A percentile compares a stretch with the other conserved stretches of the same genome.
These are phyloP conservation scores for Magallana nippona DNA, from an alignment of 2,888 invertebrate species.

Conservation along the genomic window DNA sequence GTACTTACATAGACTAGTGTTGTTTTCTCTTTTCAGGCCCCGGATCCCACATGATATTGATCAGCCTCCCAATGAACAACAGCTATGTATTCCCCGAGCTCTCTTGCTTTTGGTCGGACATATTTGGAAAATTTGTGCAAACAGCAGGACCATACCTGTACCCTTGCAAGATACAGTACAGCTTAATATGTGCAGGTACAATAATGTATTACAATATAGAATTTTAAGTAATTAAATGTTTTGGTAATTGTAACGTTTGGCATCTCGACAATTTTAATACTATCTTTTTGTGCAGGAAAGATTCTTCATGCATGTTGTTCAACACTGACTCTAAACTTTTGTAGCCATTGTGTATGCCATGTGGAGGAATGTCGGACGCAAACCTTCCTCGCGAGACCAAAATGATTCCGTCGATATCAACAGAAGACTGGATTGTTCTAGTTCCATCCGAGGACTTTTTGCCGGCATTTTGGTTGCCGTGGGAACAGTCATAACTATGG, in stretches of 20 bases:
- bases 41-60: background rate
- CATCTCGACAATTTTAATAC: no score
- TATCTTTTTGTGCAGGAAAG: no score
- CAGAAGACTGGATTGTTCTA: conserved; percentile 35
- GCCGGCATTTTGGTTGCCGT: conserved; percentile 58
- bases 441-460: conserved; percentile 39
- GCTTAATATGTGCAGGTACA: conserved; percentile 91
- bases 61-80: conserved; percentile 5
- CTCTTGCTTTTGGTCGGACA: conserved; percentile 56
- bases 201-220: no score
- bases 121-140: conserved; percentile 64
- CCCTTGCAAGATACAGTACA: conserved; percentile 97
- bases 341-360: conserved; percentile 43
- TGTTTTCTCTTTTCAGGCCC: background rate
- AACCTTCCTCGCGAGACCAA: background rate
- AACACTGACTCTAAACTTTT: background rate
- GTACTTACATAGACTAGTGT: background rate
- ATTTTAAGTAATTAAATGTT: no score
- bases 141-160: conserved; percentile 91
- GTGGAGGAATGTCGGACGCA: conserved; percentile 43
- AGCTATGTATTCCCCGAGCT: conserved; percentile 34
- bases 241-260: no score
- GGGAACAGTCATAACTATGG: conserved; percentile 78
- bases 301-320: no score
- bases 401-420: background rate